Base-by-base conservation (phyloP, 2,113 vertebrate genomes). In the Epinephelus cyanopodus region DNA sequence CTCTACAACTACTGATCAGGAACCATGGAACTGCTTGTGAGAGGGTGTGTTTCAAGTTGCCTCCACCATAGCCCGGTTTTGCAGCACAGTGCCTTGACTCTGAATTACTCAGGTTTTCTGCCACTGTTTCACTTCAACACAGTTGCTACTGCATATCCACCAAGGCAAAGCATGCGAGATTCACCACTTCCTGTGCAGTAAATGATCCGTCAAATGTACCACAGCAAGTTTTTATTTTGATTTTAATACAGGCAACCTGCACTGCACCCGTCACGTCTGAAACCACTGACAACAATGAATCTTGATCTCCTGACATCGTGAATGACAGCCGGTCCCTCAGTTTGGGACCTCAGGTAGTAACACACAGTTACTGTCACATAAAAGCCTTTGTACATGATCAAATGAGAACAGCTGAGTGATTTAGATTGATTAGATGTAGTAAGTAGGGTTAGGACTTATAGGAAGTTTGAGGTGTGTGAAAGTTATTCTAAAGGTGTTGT, bases 1-100 rank as follows among this genome's bases (percentile, higher is more conserved):
- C 83, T 94, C 15, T 93, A 88, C 89, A 96, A 94, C 93, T 94
- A 93, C 90, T 96, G 85, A 94, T 2, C 19, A 12, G 54, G 0
- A 25, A 4, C 0, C 3, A 14, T 15, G 57, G 4, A 4, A 0
- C 9, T 21, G 19, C 13, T 17, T 10, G 14, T n/a, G n/a, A 15
- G 53, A 7, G 47, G 39, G 42, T 50, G 52, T 14, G 29, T 64
- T 54, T 62, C 21, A 66, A 65, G 76, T 60, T 50, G 60, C 57
- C 58, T 56, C 56, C 37, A 27, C 29, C 56, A 23, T 13, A 27
- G 69, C 54, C 6, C 23, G 50, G 18, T 5, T 39, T 37, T 53
- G 23, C 48, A 63, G 64, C 68, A 42, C 68, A 25, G 75, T 72
- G 67, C 58, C 56, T 58, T 23, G 13, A 63, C 25, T 33, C 64